Evolutionary conservation across 1,140 invertebrate species (phyloP).

Genomic region (Diuraphis noxia): DNA sequence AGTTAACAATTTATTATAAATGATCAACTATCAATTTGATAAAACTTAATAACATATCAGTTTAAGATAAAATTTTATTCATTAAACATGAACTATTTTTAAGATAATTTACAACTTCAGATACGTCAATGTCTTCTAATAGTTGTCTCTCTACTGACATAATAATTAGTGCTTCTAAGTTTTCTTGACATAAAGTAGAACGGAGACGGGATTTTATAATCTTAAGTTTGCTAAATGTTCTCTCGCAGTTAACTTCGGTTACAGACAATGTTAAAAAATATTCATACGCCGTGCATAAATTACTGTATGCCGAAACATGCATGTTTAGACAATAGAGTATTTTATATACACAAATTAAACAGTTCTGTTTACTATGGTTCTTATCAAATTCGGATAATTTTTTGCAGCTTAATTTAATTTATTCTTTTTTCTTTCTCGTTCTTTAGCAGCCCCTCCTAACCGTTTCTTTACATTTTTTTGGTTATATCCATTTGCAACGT

Average conservation of each 20-base stretch:
- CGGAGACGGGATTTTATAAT: neutral
- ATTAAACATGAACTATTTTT: neutral
- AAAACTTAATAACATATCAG: neutral
- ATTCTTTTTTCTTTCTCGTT: neutral
- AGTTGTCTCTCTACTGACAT: neutral
- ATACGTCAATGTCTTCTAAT: neutral
- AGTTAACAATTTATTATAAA: neutral
- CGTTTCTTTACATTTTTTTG: neutral
- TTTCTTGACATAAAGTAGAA: neutral
- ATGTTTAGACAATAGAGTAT: neutral
- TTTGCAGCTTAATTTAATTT: neutral
- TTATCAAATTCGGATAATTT: too few relatives aligned
- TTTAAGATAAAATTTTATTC: neutral
- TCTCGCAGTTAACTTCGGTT: neutral
- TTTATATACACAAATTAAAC: neutral
- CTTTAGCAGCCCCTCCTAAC: neutral
- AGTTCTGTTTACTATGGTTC: neutral
- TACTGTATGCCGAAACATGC: conserved; percentile 1
- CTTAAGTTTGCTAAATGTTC: neutral
- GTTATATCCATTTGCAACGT: too few relatives aligned
- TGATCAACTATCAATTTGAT: too few relatives aligned
- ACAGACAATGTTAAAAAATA: neutral
- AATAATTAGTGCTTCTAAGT: neutral
- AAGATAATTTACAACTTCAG: neutral
- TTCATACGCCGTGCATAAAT: neutral